Evolutionary conservation across 2,888 invertebrate genomes (phyloP).

Genomic region (Metallyticus violacea): DNA sequence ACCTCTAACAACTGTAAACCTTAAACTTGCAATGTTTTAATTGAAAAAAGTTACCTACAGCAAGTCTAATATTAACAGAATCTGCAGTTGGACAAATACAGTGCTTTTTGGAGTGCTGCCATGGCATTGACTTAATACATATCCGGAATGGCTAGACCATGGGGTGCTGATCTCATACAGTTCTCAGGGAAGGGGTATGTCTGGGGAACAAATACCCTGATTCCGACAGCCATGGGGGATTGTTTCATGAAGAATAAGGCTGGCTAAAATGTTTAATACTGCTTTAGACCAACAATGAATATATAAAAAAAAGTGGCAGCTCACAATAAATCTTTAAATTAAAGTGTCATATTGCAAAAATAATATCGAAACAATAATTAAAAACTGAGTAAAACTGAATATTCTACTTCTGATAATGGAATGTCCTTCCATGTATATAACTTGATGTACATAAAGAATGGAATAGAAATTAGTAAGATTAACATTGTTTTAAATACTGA

Average conservation of each 20-base stretch:
- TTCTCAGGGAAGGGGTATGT: slow-evolving; percentile 1
- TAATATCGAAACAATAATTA: background rate
- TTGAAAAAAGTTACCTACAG: too few relatives aligned
- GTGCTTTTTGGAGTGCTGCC: background rate
- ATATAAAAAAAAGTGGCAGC: background rate
- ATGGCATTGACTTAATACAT: background rate
- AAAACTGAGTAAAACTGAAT: background rate
- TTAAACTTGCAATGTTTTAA: background rate
- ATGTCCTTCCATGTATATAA: background rate
- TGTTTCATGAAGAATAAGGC: slow-evolving; percentile 3
- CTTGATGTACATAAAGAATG: background rate
- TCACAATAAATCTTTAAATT: background rate
- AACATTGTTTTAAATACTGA: background rate
- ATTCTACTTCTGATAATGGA: background rate
- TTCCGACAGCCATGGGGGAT: slow-evolving; percentile 19
- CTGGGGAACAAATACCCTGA: slow-evolving; percentile 26
- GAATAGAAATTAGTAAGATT: background rate
- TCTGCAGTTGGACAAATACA: background rate
- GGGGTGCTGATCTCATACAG: slow-evolving; percentile 10
- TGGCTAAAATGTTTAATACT: slow-evolving; percentile 2
- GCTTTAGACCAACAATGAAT: background rate
- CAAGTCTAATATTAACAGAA: background rate
- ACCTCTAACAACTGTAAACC: too few relatives aligned
- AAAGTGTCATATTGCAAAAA: background rate
- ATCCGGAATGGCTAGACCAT: slow-evolving; percentile 3